Conservation (phyloP, 2,113 vertebrate genomes). For the Colaptes auratus region DNA sequence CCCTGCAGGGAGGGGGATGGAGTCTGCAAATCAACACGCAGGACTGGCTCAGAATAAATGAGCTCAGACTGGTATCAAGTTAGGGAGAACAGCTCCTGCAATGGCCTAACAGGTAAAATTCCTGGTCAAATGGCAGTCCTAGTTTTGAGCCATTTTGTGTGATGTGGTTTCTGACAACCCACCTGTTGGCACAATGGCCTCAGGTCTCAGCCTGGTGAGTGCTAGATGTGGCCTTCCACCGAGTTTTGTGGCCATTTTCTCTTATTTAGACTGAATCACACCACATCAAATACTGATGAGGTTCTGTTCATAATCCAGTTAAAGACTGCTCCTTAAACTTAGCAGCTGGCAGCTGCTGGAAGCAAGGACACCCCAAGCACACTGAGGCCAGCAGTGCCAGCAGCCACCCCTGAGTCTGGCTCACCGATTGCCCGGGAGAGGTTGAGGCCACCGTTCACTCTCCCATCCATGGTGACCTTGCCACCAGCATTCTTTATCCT, state of each 20-base stretch:
- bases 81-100: neutral
- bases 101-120: neutral
- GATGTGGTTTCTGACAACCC: neutral
- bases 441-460: slow-evolving; percentile 96
- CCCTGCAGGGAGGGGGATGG: neutral
- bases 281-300: rapidly evolving
- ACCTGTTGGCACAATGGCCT: neutral
- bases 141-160: neutral
- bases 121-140: neutral
- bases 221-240: neutral
- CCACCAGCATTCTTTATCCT: slow-evolving; percentile 97
- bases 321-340: no score
- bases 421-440: slow-evolving; percentile 96
- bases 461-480: slow-evolving; percentile 97
- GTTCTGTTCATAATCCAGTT: neutral
- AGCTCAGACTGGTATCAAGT: neutral
- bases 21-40: neutral
- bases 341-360: neutral
- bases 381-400: neutral
- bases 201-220: neutral
- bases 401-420: neutral
- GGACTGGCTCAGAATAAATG: neutral
- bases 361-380: rapidly evolving
- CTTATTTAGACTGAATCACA: neutral
- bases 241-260: rapidly evolving